Percentiles rank a stretch among this genome's conserved stretches.
phyloP scores from a whole-genome alignment of 2,797 vertebrate genomes.

The Rhinatrema bivittatum region DNA sequence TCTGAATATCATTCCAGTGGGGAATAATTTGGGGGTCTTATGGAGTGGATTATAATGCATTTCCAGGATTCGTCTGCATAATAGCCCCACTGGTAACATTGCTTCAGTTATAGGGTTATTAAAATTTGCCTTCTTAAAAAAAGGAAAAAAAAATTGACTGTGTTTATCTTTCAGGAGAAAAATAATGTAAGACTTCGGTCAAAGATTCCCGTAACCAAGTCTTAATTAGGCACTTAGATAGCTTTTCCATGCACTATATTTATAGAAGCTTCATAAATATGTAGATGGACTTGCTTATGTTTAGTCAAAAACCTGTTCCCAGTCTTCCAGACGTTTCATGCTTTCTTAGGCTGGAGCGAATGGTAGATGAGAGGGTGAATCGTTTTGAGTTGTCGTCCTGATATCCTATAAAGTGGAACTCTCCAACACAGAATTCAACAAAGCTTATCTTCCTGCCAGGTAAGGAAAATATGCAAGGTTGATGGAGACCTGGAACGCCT shows the following conservation, averaged over 20 bases:
- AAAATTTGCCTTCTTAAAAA: not conserved
- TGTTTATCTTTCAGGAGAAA: not conserved
- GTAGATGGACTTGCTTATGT: not conserved
- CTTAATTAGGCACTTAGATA: not conserved
- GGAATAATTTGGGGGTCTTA: constrained; percentile 56
- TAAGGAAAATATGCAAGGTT: too few species aligned
- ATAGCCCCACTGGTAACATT: constrained; percentile 29
- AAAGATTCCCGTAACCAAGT: too few species aligned
- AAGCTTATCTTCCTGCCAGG: too few species aligned
- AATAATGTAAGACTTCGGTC: not conserved
- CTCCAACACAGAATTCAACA: too few species aligned
- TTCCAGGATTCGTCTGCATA: constrained; percentile 40
- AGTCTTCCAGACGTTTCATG: too few species aligned
- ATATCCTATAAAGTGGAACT: too few species aligned
- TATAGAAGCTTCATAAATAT: not conserved
- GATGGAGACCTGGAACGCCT: too few species aligned
- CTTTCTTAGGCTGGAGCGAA: too few species aligned
- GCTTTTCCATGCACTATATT: not conserved
- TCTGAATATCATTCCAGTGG: constrained; percentile 42
- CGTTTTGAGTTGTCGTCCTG: too few species aligned
- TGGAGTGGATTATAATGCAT: constrained; percentile 46
- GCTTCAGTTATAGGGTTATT: constrained; percentile 9
- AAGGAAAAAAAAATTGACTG: not conserved
- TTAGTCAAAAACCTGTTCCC: too few species aligned
- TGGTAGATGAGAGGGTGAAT: too few species aligned